Conservation (phyloP, 2,888 invertebrate species). For the Teleogryllus oceanicus region DNA sequence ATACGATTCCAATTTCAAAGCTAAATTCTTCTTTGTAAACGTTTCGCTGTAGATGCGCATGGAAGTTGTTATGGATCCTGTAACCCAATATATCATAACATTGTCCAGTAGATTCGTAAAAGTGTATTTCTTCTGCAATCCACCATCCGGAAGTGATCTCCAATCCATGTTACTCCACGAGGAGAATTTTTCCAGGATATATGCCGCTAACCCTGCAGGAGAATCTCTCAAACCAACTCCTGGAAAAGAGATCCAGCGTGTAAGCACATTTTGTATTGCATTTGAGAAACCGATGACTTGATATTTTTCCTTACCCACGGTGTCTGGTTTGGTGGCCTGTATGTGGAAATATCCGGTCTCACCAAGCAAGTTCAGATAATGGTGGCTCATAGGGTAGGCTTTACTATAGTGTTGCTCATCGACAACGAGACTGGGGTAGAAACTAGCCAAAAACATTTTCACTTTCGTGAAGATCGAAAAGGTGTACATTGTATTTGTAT, state of each 20-base stretch:
- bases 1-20: slow-evolving; percentile 20
- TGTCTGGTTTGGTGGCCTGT: slow-evolving; percentile 55
- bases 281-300: too few species aligned
- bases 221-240: slow-evolving; percentile 52
- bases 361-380: slow-evolving; percentile 41
- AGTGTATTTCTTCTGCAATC: slow-evolving; percentile 48
- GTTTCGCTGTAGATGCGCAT: slow-evolving; percentile 51
- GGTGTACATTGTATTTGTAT: slow-evolving; percentile 43
- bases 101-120: slow-evolving; percentile 54
- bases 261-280: too few species aligned
- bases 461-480: slow-evolving; percentile 32
- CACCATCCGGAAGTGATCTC: slow-evolving; percentile 47
- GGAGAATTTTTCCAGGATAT: slow-evolving; percentile 56
- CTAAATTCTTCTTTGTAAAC: slow-evolving; percentile 24
- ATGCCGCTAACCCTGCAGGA: slow-evolving; percentile 54
- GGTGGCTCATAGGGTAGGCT: slow-evolving; percentile 41
- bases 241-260: slow-evolving; percentile 36
- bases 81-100: slow-evolving; percentile 55
- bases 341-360: slow-evolving; percentile 52
- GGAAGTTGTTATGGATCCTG: slow-evolving; percentile 49
- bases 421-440: slow-evolving; percentile 41
- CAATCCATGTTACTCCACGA: slow-evolving; percentile 48
- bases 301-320: slow-evolving; percentile 44
- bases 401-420: slow-evolving; percentile 39
- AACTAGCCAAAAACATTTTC: slow-evolving; percentile 39